Evolutionary conservation across 2,888 invertebrate genomes (phyloP).

Genomic region (Cacoxenus indagator): DNA sequence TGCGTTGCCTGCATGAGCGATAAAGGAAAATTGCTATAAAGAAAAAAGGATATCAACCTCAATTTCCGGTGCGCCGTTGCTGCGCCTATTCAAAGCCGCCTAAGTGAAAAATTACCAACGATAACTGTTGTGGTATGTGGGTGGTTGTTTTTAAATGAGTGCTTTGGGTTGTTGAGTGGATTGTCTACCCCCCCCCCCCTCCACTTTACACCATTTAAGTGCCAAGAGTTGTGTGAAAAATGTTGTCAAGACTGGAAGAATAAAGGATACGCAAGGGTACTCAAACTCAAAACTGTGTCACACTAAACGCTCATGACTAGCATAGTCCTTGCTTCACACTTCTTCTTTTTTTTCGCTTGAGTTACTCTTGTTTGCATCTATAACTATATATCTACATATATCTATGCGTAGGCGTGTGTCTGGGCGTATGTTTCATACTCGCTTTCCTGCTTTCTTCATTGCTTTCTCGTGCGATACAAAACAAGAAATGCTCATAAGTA

Average conservation of each 20-base stretch:
- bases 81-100: not conserved
- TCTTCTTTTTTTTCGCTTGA: not conserved
- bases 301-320: not conserved
- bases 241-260: not conserved
- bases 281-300: not conserved
- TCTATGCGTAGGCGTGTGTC: too few relatives aligned
- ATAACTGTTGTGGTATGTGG: not conserved
- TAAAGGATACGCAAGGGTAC: not conserved
- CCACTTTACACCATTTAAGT: not conserved
- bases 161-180: not conserved
- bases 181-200: not conserved
- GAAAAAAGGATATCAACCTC: slow-evolving; percentile 13
- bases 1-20: not conserved
- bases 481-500: too few relatives aligned
- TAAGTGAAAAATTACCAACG: not conserved
- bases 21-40: not conserved
- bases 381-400: too few relatives aligned
- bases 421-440: too few relatives aligned
- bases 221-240: not conserved
- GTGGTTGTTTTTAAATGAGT: not conserved
- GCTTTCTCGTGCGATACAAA: too few relatives aligned
- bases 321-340: not conserved
- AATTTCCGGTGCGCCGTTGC: not conserved
- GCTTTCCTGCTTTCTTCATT: too few relatives aligned
- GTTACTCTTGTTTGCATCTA: not conserved